These are phyloP conservation scores for Electrophaes corylata DNA, from an alignment of 2,888 invertebrate species.

Conservation along the genomic window DNA sequence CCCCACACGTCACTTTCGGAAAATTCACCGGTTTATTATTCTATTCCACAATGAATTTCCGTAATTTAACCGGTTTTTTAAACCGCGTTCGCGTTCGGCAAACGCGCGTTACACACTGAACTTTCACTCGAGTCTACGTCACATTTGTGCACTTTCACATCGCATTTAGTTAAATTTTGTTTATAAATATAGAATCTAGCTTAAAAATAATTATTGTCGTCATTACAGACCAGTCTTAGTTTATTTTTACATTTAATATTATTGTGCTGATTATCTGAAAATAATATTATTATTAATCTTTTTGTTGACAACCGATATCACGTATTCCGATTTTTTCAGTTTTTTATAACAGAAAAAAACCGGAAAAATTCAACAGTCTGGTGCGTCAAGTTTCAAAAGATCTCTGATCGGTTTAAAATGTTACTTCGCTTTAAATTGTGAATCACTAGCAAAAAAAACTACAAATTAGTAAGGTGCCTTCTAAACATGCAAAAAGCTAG, in stretches of 20 bases:
- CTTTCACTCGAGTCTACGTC: conserved; percentile 66
- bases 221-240: conserved; percentile 44
- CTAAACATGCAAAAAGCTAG: not conserved
- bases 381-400: conserved; percentile 4
- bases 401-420: not conserved
- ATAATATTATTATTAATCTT: not conserved
- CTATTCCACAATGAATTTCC: conserved; percentile 15
- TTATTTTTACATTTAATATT: conserved; percentile 25
- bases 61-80: conserved; percentile 25
- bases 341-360: not conserved
- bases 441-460: not conserved
- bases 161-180: conserved; percentile 24
- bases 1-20: conserved; percentile 37
- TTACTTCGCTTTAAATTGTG: not conserved
- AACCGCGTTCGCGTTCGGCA: conserved; percentile 50
- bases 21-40: conserved; percentile 25
- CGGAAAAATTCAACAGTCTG: conserved; percentile 10
- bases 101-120: conserved; percentile 57
- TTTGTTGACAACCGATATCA: not conserved
- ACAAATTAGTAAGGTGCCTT: not conserved
- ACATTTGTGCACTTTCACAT: conserved; percentile 48
- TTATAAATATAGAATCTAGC: conserved; percentile 33
- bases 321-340: not conserved
- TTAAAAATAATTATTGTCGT: conserved; percentile 52
- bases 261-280: conserved; percentile 32